Evolutionary conservation across 2,113 vertebrate genomes (phyloP), one percentile per base, ranked within the genome.

Genomic region (Notothenia rossii): DNA sequence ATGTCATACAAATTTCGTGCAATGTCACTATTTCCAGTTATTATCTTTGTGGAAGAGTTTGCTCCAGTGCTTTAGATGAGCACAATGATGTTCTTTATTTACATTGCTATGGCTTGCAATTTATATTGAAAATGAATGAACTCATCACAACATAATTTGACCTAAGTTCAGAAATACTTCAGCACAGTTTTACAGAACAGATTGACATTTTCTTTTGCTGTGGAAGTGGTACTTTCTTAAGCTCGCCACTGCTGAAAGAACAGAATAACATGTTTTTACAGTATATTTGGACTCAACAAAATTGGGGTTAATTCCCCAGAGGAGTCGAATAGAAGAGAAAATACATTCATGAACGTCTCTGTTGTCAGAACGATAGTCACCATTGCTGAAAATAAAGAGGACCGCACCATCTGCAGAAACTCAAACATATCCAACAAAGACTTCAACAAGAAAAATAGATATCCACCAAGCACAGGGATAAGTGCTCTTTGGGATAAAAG

Each of bases 171-270:
- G 33, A 61, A 61, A 40, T 40, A 40, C 36, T 61, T 15, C 15
- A 46, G 2, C 55, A 10, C 14, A 36, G 14, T 33, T 46, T 62
- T 46, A 12, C 54, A 43, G 5, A 73, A 50, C 11, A 58, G 17
- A 33, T 13, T 65, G 40, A 14, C n/a, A 56, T 62, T 76, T 55
- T 4, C 13, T 71, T 64, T 9, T 33, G 50, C 60, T n/a, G n/a
- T 59, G 55, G 20, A 7, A 13, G n/a, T n/a, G 3, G 14, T 40
- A 40, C 36, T n/a, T 18, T 54, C 22, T 58, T 22, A 15, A 10
- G 10, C 18, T 49, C 14, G 17, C 18, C n/a, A 12, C 33, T 15
- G 55, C 48, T 48, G 22, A 61, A 54, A n/a, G 64, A 54, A 61
- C 25, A 46, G 33, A 72, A 53, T 17, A 50, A 67, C 36, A 67